A percentile compares a stretch with the other conserved stretches of the same genome.
Evolutionary conservation across 2,888 invertebrate species (phyloP).

Genomic region (Rhingia campestris): DNA sequence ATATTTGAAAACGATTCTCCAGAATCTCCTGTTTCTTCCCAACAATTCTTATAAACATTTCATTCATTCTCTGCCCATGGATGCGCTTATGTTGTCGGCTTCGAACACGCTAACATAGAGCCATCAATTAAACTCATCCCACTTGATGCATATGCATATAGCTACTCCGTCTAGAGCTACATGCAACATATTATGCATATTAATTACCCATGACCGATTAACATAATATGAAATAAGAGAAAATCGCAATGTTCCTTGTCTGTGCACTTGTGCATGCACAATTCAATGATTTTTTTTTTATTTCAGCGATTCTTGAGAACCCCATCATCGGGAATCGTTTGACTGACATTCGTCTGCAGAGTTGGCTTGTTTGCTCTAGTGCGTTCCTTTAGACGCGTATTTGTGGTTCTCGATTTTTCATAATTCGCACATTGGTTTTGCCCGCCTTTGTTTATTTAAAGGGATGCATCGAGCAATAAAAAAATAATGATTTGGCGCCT

Average conservation of each 20-base stretch:
- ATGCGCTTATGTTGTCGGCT: constrained; percentile 8
- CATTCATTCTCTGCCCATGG: constrained; percentile 5
- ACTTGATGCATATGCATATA: constrained; percentile 13
- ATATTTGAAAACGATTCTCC: background rate
- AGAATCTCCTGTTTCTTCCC: background rate
- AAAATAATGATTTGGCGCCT: constrained; percentile 34
- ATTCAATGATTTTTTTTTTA: constrained; percentile 13
- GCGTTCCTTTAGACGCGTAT: background rate
- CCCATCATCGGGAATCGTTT: constrained; percentile 24
- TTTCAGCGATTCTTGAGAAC: constrained; percentile 15
- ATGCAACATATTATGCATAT: constrained; percentile 60
- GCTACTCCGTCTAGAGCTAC: constrained; percentile 29
- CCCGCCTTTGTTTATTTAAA: constrained; percentile 30
- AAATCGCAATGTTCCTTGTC: constrained; percentile 18
- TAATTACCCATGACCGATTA: constrained; percentile 67
- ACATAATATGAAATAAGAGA: constrained; percentile 32
- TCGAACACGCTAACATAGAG: constrained; percentile 28
- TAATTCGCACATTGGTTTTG: constrained; percentile 16
- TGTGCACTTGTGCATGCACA: constrained; percentile 44
- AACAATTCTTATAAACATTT: constrained; percentile 3
- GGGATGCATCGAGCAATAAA: constrained; percentile 12
- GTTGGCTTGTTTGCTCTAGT: constrained; percentile 6
- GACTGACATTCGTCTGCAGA: constrained; percentile 50
- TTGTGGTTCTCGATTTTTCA: constrained; percentile 2
- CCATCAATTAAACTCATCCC: constrained; percentile 46